These are phyloP conservation scores for Ammospiza caudacuta DNA, from an alignment of 2,113 vertebrate species.

Conservation along the genomic window DNA sequence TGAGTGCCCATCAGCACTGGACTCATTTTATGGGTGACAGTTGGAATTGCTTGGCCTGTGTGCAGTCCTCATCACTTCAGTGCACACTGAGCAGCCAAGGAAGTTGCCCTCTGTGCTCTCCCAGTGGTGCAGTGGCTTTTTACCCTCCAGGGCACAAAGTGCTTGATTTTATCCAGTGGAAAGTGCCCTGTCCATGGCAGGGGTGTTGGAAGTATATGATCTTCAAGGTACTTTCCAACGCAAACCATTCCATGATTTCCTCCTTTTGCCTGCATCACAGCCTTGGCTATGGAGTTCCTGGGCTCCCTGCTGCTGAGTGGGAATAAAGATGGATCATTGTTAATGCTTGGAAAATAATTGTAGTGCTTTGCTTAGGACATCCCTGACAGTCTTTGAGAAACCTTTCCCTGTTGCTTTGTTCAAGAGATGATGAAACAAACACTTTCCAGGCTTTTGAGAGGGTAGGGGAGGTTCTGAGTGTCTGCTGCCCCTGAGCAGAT, in stretches of 20 bases:
- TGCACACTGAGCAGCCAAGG: rapidly evolving
- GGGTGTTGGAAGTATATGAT: not conserved
- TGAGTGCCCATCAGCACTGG: not conserved
- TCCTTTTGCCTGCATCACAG: not conserved
- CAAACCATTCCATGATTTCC: not conserved
- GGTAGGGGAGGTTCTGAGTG: not conserved
- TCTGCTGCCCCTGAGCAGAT: not conserved
- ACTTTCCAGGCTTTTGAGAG: not conserved
- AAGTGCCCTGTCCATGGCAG: not conserved
- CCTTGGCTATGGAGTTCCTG: not conserved
- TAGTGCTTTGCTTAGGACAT: not conserved
- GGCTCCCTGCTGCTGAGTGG: not conserved
- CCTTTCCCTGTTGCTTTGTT: not conserved
- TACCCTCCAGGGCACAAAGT: not conserved
- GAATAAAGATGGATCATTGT: not conserved
- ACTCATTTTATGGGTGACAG: rapidly evolving
- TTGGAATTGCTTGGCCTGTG: not conserved
- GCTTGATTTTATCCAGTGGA: not conserved
- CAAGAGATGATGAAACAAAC: not conserved
- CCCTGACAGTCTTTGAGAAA: not conserved
- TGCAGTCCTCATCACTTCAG: not conserved
- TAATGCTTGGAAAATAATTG: not conserved
- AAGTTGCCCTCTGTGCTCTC: not conserved
- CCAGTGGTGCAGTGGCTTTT: not conserved
- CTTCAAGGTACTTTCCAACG: not conserved